These are phyloP conservation scores for Paradisaea rubra DNA, from an alignment of 2,113 vertebrate genomes.

Conservation along the genomic window DNA sequence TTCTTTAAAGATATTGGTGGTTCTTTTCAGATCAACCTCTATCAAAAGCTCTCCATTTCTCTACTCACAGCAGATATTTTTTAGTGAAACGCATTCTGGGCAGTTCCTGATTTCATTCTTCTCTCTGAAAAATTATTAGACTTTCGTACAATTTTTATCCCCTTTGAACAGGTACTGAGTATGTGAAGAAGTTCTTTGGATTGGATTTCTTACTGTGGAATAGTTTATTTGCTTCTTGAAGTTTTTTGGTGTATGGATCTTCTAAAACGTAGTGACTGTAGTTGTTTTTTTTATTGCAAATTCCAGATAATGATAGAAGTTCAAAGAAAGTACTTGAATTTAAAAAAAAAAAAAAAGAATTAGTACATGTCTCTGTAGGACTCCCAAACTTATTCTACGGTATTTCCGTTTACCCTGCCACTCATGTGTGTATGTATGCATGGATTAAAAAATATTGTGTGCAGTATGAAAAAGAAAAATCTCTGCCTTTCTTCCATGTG, in stretches of 20 bases:
- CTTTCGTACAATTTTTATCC: not conserved
- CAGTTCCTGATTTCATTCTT: not conserved
- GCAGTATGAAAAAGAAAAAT: not conserved
- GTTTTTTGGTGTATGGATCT: not conserved
- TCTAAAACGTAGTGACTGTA: not conserved
- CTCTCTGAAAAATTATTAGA: not conserved
- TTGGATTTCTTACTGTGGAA: not conserved
- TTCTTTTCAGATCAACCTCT: not conserved
- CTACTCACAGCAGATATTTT: not conserved
- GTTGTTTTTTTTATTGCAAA: not conserved
- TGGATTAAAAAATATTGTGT: not conserved
- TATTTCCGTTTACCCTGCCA: not conserved
- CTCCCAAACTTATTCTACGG: rapidly evolving
- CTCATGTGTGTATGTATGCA: rapidly evolving
- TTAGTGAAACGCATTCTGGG: not conserved
- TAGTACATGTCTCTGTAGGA: not conserved
- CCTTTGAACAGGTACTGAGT: not conserved
- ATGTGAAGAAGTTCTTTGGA: not conserved
- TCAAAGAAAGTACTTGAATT: not conserved
- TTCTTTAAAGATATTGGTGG: not conserved
- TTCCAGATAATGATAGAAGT: not conserved
- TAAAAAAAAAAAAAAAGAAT: not conserved
- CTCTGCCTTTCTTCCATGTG: not conserved
- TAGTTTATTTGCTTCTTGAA: not conserved
- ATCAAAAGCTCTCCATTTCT: not conserved